Conservation (phyloP, 1,140 invertebrate species). For the Pseudachorutes palmiensis region DNA sequence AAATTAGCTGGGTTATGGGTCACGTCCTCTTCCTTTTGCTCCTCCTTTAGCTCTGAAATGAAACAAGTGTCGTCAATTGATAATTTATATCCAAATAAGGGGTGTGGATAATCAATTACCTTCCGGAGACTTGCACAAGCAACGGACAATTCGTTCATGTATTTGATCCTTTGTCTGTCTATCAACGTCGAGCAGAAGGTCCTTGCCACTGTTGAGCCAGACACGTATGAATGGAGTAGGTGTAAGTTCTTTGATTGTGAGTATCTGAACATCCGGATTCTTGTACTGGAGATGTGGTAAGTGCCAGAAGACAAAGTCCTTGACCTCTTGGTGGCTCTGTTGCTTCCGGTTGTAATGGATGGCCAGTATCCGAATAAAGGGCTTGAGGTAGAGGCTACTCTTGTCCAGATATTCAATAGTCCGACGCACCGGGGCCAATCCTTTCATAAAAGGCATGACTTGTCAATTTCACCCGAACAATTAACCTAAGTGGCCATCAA, state of each 20-base stretch:
- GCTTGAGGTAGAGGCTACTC: constrained; percentile 68
- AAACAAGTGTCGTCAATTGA: constrained; percentile 3
- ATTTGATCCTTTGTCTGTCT: constrained; percentile 73
- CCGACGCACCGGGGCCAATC: constrained; percentile 72
- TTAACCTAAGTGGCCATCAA: constrained; percentile 6
- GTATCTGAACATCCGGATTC: constrained; percentile 83
- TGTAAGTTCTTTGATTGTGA: constrained; percentile 79
- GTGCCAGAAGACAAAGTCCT: constrained; percentile 91
- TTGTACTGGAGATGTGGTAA: constrained; percentile 87
- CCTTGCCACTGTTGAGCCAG: constrained; percentile 65
- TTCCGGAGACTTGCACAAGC: constrained; percentile 29
- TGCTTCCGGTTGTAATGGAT: constrained; percentile 71
- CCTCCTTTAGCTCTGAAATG: constrained; percentile 52
- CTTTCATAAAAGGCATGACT: constrained; percentile 93
- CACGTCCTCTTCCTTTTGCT: constrained; percentile 57
- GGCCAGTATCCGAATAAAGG: constrained; percentile 74
- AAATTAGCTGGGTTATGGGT: constrained; percentile 91
- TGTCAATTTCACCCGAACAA: constrained; percentile 7
- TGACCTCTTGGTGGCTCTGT: constrained; percentile 60
- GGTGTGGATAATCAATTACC: constrained; percentile 16
- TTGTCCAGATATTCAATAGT: constrained; percentile 79
- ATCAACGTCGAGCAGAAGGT: constrained; percentile 82
- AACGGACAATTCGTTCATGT: constrained; percentile 50
- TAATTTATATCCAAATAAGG: background rate
- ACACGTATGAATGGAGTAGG: constrained; percentile 79